Evolutionary conservation across 1,140 invertebrate species (phyloP).

Genomic region (Sipha flava): DNA sequence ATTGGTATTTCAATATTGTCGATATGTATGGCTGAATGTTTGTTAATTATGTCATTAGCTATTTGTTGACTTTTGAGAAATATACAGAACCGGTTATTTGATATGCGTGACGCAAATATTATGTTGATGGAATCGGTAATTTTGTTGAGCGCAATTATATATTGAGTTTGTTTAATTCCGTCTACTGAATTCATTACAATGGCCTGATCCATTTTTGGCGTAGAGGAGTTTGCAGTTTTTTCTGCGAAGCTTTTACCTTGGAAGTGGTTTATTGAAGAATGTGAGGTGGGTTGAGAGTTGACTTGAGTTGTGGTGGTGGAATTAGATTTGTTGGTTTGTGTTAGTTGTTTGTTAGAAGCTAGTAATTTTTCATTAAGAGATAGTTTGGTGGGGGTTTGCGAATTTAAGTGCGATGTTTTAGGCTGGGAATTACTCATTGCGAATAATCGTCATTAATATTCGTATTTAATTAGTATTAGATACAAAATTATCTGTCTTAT

Average conservation of each 20-base stretch:
- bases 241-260: background rate
- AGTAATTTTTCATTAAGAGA: background rate
- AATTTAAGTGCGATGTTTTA: background rate
- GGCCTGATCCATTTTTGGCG: background rate
- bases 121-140: background rate
- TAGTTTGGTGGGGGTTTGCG: background rate
- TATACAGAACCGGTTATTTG: background rate
- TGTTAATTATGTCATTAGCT: background rate
- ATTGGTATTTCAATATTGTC: background rate
- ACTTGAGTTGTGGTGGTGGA: background rate
- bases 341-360: background rate
- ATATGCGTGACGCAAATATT: background rate
- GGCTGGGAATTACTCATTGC: background rate
- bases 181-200: background rate
- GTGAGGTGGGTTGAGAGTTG: background rate
- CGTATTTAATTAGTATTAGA: no score
- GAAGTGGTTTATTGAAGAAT: background rate
- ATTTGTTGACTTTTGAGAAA: background rate
- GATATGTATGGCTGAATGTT: background rate
- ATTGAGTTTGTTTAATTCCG: background rate
- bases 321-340: background rate
- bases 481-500: no score
- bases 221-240: background rate
- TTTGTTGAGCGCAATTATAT: background rate
- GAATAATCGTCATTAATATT: background rate